Conservation (phyloP, 2,797 vertebrate species). For the Myripristis murdjan region DNA sequence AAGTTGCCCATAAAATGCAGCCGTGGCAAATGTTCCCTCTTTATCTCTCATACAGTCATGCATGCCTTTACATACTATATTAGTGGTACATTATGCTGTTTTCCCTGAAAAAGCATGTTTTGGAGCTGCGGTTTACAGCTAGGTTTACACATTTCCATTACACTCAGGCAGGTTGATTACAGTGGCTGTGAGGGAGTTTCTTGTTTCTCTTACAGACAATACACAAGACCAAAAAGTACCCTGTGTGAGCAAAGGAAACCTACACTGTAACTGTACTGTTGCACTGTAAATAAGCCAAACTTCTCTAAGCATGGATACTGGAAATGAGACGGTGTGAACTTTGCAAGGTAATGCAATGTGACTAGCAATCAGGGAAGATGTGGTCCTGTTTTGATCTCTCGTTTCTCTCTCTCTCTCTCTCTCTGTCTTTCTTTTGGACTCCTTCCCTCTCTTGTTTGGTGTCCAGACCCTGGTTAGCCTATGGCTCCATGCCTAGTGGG, state of each 20-base stretch:
- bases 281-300: not conserved
- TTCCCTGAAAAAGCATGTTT: conserved; percentile 17
- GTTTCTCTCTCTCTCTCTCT: not conserved
- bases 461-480: conserved; percentile 15
- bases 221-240: conserved; percentile 11
- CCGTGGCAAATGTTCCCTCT: conserved; percentile 22
- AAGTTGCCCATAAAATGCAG: conserved; percentile 26
- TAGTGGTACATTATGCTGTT: conserved; percentile 40
- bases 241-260: not conserved
- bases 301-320: not conserved
- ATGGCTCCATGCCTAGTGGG: conserved; percentile 16
- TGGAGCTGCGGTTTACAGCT: conserved; percentile 18
- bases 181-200: conserved; percentile 18
- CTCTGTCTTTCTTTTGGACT: conserved; percentile 11
- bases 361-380: not conserved
- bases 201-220: conserved; percentile 30
- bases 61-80: conserved; percentile 24
- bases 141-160: conserved; percentile 39
- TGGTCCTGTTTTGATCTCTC: not conserved
- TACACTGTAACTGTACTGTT: too few relatives aligned
- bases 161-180: conserved; percentile 26
- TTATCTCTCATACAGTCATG: conserved; percentile 56
- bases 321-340: not conserved
- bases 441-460: not conserved
- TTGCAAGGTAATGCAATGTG: not conserved